Percentiles rank a stretch among this genome's conserved stretches.
Conservation (phyloP, 2,888 invertebrate species). For the Xestia sexstrigata region DNA sequence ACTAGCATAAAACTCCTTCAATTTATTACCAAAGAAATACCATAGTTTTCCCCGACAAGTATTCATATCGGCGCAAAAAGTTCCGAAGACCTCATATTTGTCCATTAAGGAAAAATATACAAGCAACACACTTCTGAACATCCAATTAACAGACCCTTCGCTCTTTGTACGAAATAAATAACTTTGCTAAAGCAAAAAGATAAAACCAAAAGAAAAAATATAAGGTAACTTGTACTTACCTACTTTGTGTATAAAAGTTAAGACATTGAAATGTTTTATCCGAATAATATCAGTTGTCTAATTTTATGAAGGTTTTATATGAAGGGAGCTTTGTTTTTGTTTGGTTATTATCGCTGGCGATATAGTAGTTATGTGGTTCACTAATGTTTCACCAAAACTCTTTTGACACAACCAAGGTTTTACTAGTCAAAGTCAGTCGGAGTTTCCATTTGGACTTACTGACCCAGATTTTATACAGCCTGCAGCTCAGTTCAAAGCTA, state of each 20-base stretch:
- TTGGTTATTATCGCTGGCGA: background rate
- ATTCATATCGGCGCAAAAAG: background rate
- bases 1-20: background rate
- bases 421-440: background rate
- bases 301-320: background rate
- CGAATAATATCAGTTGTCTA: background rate
- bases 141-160: constrained; percentile 49
- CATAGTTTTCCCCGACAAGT: background rate
- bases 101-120: constrained; percentile 21
- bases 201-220: constrained; percentile 21
- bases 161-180: constrained; percentile 24
- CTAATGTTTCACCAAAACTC: too few relatives aligned
- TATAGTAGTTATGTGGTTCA: too few relatives aligned
- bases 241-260: background rate
- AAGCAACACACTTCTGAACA: constrained; percentile 14
- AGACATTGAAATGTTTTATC: constrained; percentile 7
- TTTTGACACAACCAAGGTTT: too few relatives aligned
- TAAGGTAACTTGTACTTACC: background rate
- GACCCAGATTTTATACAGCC: constrained; percentile 91
- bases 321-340: background rate
- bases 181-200: constrained; percentile 33
- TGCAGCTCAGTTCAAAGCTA: constrained; percentile 74
- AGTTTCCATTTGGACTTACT: constrained; percentile 68
- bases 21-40: background rate
- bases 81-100: constrained; percentile 29